phyloP scores from a whole-genome alignment of 1,140 invertebrate species.

The Drosophila ercepeae region DNA sequence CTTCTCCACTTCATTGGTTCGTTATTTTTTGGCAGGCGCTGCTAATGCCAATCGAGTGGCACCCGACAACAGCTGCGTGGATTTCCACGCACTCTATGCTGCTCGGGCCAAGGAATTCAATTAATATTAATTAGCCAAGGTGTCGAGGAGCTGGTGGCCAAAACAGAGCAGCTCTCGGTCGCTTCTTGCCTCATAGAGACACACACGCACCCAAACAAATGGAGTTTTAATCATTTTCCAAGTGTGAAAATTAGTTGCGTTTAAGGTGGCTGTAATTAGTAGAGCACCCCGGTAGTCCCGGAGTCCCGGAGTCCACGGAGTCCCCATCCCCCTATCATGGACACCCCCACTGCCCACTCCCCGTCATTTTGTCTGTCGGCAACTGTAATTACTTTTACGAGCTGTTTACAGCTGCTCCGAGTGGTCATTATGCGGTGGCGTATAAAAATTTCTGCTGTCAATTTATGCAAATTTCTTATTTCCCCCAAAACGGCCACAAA shows the following conservation, averaged over 20 bases:
- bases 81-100: conserved; percentile 56
- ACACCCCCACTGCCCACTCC: neutral
- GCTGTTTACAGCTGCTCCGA: conserved; percentile 83
- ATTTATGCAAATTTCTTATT: conserved; percentile 83
- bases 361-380: conserved; percentile 9
- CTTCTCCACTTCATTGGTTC: conserved; percentile 29
- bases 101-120: conserved; percentile 66
- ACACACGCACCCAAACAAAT: conserved; percentile 52
- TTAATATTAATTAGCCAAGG: conserved; percentile 83
- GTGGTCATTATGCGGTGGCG: conserved; percentile 73
- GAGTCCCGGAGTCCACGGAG: too few relatives aligned
- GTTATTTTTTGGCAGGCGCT: conserved; percentile 54
- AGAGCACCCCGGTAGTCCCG: too few relatives aligned
- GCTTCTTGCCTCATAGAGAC: conserved; percentile 1
- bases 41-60: conserved; percentile 63
- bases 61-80: conserved; percentile 62
- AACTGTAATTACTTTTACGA: conserved; percentile 82
- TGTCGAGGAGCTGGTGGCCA: conserved; percentile 66
- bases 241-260: conserved; percentile 82
- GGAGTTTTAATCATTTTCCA: conserved; percentile 83
- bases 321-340: conserved; percentile 15
- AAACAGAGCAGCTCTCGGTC: conserved; percentile 23
- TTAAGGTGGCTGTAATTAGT: conserved; percentile 80
- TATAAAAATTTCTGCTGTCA: conserved; percentile 67
- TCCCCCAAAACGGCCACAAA: conserved; percentile 14